A percentile compares a stretch with the other conserved stretches of the same genome.
These are phyloP conservation scores for Naso thynnoides DNA, from an alignment of 2,797 vertebrate species.

Conservation along the genomic window DNA sequence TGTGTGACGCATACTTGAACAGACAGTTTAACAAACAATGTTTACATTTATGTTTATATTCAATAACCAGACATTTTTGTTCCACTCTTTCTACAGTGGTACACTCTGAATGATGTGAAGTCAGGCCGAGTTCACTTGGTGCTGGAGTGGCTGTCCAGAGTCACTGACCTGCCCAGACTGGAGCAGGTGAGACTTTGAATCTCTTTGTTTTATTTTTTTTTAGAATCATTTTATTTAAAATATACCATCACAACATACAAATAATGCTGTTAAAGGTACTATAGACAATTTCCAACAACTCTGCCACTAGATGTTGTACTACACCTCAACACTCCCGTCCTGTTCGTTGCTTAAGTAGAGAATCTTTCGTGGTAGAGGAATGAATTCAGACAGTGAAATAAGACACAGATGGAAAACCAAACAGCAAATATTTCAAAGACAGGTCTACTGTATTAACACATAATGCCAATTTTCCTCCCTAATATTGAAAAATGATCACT, in stretches of 20 bases:
- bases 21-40: background rate
- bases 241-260: background rate
- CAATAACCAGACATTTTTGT: background rate
- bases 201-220: background rate
- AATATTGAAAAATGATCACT: too few species aligned
- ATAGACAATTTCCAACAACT: too few species aligned
- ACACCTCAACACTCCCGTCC: too few species aligned
- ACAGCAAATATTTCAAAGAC: too few species aligned
- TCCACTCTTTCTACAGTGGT: constrained; percentile 85
- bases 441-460: too few species aligned
- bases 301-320: too few species aligned
- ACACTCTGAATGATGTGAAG: constrained; percentile 91
- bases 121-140: constrained; percentile 91
- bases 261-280: too few species aligned
- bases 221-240: background rate
- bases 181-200: constrained; percentile 84
- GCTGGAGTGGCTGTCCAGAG: constrained; percentile 88
- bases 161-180: constrained; percentile 82
- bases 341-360: too few species aligned
- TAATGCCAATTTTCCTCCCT: too few species aligned
- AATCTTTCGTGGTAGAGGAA: too few species aligned
- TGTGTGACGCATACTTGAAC: constrained; percentile 59
- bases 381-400: too few species aligned
- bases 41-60: background rate
- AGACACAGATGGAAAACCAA: too few species aligned